phyloP scores from a whole-genome alignment of 2,888 invertebrate genomes.

The Hirtodrosophila trivittata region DNA sequence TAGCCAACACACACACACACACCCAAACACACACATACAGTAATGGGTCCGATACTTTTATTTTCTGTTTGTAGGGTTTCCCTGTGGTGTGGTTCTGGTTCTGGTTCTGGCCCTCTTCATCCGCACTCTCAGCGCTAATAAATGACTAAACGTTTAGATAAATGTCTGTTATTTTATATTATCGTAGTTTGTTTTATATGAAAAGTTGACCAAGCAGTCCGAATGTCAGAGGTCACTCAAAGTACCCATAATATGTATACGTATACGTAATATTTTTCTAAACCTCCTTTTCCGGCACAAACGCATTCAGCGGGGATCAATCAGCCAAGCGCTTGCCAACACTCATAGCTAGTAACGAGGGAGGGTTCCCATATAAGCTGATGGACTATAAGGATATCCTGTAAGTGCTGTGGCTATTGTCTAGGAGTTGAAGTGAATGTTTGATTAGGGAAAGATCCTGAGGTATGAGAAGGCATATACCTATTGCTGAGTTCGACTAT shows the following conservation, averaged over 20 bases:
- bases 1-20: constrained; percentile 37
- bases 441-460: no score
- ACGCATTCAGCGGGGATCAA: constrained; percentile 45
- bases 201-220: constrained; percentile 49
- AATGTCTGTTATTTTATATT: constrained; percentile 69
- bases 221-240: constrained; percentile 40
- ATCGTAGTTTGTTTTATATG: constrained; percentile 69
- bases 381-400: constrained; percentile 2
- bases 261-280: constrained; percentile 45
- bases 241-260: constrained; percentile 6
- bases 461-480: no score
- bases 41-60: constrained; percentile 56
- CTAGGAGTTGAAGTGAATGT: no score
- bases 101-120: constrained; percentile 5
- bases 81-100: constrained; percentile 1
- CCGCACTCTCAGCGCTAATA: constrained; percentile 48
- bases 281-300: constrained; percentile 13
- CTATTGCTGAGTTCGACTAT: no score
- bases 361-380: no score
- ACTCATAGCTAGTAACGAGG: constrained; percentile 27
- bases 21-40: constrained; percentile 6
- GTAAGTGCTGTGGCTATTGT: no score
- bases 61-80: constrained; percentile 30
- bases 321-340: constrained; percentile 25
- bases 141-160: constrained; percentile 71